Base-by-base conservation (phyloP, 2,113 vertebrate genomes). In the Donacobius atricapilla region DNA sequence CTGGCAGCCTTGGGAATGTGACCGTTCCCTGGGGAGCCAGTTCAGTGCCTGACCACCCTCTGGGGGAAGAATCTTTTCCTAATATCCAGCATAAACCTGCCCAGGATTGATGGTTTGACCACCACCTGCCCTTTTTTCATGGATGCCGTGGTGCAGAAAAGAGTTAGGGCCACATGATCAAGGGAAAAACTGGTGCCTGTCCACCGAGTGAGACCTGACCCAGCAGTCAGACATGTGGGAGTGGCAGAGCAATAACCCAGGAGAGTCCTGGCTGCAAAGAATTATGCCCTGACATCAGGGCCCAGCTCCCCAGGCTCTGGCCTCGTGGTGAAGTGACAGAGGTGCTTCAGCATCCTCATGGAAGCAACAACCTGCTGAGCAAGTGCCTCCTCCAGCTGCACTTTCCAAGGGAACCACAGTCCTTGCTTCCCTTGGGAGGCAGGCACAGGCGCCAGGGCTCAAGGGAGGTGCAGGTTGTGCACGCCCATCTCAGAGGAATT, bases 401-500 rank as follows among this genome's bases (percentile, higher is more conserved):
- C 21, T 57, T 51, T 35, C 58, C 35, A 24, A 78, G 15, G 15
- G 56, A 77, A 42, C 30, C 20, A 10, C 1, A 1, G 5, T 27
- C 50, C 45, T 53, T 42, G 15, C 28, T 80, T 66, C 48, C 40
- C 35, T 35, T 18, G 22, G 27, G 51, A 71, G 47, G 22, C 51
- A 18, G 35, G 17, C 22, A 60, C 14, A 37, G 35, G 23, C 30
- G 44, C 25, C 39, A 40, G 57, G 68, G 63, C 44, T 51, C 1
- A 2, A 30, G 68, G 27, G 14, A 69, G 9, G 8, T 35, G 18
- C 22, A 39, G 28, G 10, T 15, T 39, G 15, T 47, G 40, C 44
- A 27, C 25, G 12, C 5, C 7, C 17, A 33, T 35, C 4, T 0
- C 22, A 25, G 0, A 27, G 28, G 39, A 4, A 7, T 14, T 58